A percentile compares a stretch with the other conserved stretches of the same genome.
These are phyloP conservation scores for Orthosia incerta DNA, from an alignment of 2,888 invertebrate species.

Conservation along the genomic window DNA sequence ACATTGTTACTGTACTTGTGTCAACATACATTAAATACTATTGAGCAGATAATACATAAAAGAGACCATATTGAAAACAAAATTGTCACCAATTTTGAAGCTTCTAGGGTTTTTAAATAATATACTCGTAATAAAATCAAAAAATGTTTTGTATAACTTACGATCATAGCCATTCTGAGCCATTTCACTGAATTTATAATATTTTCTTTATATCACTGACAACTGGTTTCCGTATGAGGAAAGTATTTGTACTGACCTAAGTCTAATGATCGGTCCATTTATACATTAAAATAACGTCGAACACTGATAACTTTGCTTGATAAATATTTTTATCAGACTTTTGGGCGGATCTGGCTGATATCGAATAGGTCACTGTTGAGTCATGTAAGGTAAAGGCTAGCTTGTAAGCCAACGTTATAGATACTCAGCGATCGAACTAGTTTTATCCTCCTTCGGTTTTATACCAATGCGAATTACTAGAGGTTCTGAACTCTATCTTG, in stretches of 20 bases:
- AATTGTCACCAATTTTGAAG: too few species aligned
- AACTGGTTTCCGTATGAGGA: neutral
- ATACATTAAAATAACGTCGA: conserved; percentile 19
- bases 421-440: neutral
- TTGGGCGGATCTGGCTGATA: conserved; percentile 20
- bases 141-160: conserved; percentile 8
- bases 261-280: neutral
- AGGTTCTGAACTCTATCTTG: neutral
- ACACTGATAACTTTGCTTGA: conserved; percentile 22
- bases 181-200: conserved; percentile 6
- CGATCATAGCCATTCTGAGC: neutral
- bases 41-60: too few species aligned
- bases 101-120: too few species aligned
- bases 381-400: conserved; percentile 10
- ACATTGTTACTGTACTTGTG: neutral
- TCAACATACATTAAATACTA: neutral
- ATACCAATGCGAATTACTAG: too few species aligned
- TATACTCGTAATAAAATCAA: too few species aligned
- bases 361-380: conserved; percentile 1
- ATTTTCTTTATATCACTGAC: neutral
- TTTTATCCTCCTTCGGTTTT: neutral
- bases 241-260: conserved; percentile 11
- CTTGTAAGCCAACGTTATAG: neutral
- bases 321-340: conserved; percentile 26
- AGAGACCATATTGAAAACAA: too few species aligned